Evolutionary conservation across 2,113 vertebrate species (phyloP).

Genomic region (Phylloscopus trochilus): DNA sequence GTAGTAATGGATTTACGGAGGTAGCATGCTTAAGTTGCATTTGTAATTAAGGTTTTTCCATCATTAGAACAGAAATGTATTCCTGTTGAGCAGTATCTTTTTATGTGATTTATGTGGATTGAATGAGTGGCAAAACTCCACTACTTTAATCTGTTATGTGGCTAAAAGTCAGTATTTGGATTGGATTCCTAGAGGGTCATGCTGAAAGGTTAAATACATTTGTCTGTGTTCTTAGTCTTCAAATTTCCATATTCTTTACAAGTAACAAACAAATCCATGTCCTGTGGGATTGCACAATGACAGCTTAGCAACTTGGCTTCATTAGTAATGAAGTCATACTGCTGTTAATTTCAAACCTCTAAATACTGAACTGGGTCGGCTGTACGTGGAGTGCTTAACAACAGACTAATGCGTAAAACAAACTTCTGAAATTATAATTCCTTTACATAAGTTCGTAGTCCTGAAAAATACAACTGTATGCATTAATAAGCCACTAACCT

Average conservation of each 20-base stretch:
- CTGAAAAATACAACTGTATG: not conserved
- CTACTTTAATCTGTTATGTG: conserved; percentile 50
- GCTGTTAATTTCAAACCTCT: not conserved
- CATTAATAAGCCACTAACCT: not conserved
- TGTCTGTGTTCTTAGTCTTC: conserved; percentile 53
- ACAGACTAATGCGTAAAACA: not conserved
- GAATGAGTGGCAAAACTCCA: conserved; percentile 58
- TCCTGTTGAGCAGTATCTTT: conserved; percentile 70
- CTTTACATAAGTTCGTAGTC: not conserved
- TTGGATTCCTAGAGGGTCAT: conserved; percentile 47
- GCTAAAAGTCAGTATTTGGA: conserved; percentile 60
- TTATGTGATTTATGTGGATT: conserved; percentile 65
- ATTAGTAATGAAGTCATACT: not conserved
- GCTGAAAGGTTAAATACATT: conserved; percentile 61
- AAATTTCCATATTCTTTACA: conserved; percentile 44
- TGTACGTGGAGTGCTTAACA: not conserved
- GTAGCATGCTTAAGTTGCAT: conserved; percentile 66
- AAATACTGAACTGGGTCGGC: conserved; percentile 35
- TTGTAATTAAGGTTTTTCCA: conserved; percentile 72
- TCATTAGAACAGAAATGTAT: conserved; percentile 67
- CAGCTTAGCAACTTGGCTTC: conserved; percentile 6
- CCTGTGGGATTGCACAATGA: conserved; percentile 19
- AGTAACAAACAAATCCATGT: conserved; percentile 54
- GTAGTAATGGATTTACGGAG: conserved; percentile 65
- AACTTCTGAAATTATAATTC: not conserved